Percentiles rank a stretch among this genome's conserved stretches.
These are phyloP conservation scores for Phalacrocorax aristotelis DNA, from an alignment of 2,113 vertebrate genomes.

Conservation along the genomic window DNA sequence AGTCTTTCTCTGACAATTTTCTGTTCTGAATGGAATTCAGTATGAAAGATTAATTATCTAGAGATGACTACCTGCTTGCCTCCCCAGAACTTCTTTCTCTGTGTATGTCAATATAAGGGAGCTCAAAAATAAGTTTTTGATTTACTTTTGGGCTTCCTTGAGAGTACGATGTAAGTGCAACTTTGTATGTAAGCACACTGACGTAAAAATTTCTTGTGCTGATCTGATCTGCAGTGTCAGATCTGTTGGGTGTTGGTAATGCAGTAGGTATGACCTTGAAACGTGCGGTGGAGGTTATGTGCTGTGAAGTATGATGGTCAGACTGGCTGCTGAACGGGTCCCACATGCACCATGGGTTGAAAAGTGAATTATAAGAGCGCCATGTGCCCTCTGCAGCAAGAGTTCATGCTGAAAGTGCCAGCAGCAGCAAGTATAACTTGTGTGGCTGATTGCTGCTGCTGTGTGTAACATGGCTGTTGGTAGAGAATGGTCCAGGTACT, in stretches of 20 bases:
- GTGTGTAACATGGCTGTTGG: not conserved
- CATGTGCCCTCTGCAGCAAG: not conserved
- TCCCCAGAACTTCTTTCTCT: not conserved
- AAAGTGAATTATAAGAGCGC: not conserved
- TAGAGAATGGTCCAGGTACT: not conserved
- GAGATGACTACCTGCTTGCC: not conserved
- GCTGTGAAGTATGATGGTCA: not conserved
- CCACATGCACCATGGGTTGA: accelerated
- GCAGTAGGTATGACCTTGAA: not conserved
- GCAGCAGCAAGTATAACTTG: not conserved
- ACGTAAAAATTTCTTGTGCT: accelerated
- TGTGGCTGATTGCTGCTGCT: not conserved
- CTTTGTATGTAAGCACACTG: not conserved
- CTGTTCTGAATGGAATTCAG: not conserved
- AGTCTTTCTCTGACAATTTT: not conserved
- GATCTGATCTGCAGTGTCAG: not conserved
- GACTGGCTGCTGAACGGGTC: not conserved
- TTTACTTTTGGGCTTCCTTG: not conserved
- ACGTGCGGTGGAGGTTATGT: not conserved
- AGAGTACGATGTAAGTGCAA: not conserved
- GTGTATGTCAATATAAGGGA: not conserved
- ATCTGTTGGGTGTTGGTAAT: not conserved
- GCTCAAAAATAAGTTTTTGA: not conserved
- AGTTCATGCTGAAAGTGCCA: not conserved
- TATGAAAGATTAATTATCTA: not conserved